phyloP scores from a whole-genome alignment of 2,888 invertebrate genomes.

The Pyrochroa serraticornis region DNA sequence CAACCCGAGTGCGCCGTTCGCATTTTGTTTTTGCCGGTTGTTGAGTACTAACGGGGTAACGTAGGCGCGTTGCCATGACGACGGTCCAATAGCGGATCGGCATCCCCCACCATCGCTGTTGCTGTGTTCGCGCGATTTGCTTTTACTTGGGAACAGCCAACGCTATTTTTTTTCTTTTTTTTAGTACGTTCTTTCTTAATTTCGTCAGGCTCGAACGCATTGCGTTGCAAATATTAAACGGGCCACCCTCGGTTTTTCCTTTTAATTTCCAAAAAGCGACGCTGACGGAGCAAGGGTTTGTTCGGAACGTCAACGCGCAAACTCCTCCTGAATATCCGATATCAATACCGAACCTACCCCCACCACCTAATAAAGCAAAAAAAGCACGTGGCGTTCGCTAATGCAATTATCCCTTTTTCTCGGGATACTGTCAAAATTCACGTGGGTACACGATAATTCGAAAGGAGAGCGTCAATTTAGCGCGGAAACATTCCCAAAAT shows the following conservation, averaged over 20 bases:
- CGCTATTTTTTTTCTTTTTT: slow-evolving; percentile 18
- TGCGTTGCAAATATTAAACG: slow-evolving; percentile 26
- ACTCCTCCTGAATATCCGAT: slow-evolving; percentile 50
- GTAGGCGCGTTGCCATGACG: slow-evolving; percentile 53
- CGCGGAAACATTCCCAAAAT: too few relatives aligned
- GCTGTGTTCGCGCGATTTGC: slow-evolving; percentile 33
- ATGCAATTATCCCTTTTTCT: slow-evolving; percentile 45
- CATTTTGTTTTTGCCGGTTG: slow-evolving; percentile 55
- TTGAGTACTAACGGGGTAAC: slow-evolving; percentile 42
- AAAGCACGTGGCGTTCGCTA: slow-evolving; percentile 52
- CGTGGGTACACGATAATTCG: slow-evolving; percentile 21
- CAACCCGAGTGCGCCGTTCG: slow-evolving; percentile 44
- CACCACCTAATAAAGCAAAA: slow-evolving; percentile 42
- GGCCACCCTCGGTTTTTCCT: slow-evolving; percentile 26
- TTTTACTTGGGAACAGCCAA: slow-evolving; percentile 19
- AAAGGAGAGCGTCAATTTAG: slow-evolving; percentile 2
- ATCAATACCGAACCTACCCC: slow-evolving; percentile 51
- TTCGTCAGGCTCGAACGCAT: slow-evolving; percentile 20
- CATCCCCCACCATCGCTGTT: slow-evolving; percentile 42
- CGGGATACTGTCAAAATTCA: slow-evolving; percentile 38
- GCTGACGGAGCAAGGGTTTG: slow-evolving; percentile 35
- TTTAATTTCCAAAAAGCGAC: slow-evolving; percentile 38
- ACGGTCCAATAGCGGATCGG: slow-evolving; percentile 48
- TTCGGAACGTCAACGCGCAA: slow-evolving; percentile 38
- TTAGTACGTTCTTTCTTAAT: slow-evolving; percentile 29